Evolutionary conservation across 2,113 vertebrate species (phyloP).

Genomic region (Macaca fascicularis): T2T-MFA8v1.1 NC_088379.1:162224001-162224500

Average conservation of each 20-base stretch:
- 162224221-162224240: neutral
- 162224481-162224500: slow-evolving; percentile 1
- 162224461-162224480: neutral
- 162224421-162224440: neutral
- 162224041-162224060: neutral
- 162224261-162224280: neutral
- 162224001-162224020: neutral
- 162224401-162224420: neutral
- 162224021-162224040: neutral
- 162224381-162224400: neutral
- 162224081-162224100: neutral
- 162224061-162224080: neutral
- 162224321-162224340: neutral
- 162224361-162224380: neutral
- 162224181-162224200: neutral
- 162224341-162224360: neutral
- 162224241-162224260: neutral
- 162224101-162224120: neutral
- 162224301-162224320: neutral
- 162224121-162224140: neutral
- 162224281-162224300: neutral
- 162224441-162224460: neutral
- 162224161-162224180: neutral
- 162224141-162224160: neutral
- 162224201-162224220: neutral